Percentiles rank a stretch among this genome's conserved stretches.
phyloP scores from a whole-genome alignment of 1,140 invertebrate genomes.

The Tetramorium parvispinum region DNA sequence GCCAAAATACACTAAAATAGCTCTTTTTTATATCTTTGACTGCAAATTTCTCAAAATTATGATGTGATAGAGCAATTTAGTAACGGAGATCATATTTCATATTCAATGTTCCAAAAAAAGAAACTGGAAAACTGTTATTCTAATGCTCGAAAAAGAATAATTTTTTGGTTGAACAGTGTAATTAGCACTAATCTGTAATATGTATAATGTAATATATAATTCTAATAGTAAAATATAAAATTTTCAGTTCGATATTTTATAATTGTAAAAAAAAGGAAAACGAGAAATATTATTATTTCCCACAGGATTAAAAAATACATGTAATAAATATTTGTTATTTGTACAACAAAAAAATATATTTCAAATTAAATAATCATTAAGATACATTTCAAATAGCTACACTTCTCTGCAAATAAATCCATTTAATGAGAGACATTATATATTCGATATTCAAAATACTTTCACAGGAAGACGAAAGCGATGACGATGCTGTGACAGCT shows the following conservation, averaged over 20 bases:
- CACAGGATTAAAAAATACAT: neutral
- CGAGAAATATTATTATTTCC: neutral
- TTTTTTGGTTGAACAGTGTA: neutral
- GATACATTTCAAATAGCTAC: neutral
- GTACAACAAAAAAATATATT: neutral
- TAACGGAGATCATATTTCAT: too few species aligned
- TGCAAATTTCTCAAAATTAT: too few species aligned
- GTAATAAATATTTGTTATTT: constrained; percentile 3
- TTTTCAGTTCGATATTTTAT: neutral
- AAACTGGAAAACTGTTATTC: too few species aligned
- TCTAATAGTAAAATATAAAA: too few species aligned
- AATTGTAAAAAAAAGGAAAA: neutral
- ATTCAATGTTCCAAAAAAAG: too few species aligned
- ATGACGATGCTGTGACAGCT: constrained; percentile 83
- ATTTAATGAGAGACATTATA: neutral
- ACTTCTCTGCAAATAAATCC: neutral
- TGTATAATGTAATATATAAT: too few species aligned
- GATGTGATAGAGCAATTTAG: too few species aligned
- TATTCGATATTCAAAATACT: constrained; percentile 21
- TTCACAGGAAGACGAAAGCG: constrained; percentile 83
- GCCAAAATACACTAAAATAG: too few species aligned
- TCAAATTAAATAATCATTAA: neutral
- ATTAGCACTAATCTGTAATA: neutral
- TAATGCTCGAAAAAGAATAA: too few species aligned
- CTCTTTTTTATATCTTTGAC: too few species aligned